phyloP scores from a whole-genome alignment of 2,888 invertebrate genomes.

The Sphecodes monilicornis region DNA sequence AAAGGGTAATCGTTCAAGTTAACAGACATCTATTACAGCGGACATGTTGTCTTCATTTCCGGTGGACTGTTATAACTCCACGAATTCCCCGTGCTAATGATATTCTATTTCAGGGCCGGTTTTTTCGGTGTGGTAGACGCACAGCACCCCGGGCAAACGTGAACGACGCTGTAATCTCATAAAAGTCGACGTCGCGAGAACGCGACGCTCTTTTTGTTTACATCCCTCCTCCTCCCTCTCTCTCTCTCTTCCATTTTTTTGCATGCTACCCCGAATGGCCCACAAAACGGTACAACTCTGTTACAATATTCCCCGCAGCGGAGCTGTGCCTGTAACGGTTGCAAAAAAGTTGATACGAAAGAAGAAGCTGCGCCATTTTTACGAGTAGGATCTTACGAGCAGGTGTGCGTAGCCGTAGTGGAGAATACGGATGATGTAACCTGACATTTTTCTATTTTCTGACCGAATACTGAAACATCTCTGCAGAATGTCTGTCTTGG shows the following conservation, averaged over 20 bases:
- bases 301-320: background rate
- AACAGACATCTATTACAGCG: conserved; percentile 24
- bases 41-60: conserved; percentile 37
- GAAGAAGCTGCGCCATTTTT: conserved; percentile 11
- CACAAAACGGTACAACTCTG: background rate
- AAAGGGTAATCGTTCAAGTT: conserved; percentile 26
- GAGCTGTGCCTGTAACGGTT: background rate
- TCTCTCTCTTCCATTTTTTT: too few relatives aligned
- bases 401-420: conserved; percentile 10
- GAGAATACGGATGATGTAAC: too few relatives aligned
- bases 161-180: conserved; percentile 28
- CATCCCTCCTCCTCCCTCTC: too few relatives aligned
- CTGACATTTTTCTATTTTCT: too few relatives aligned
- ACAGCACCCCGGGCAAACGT: background rate
- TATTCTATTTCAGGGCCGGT: conserved; percentile 1
- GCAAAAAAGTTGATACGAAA: conserved; percentile 10
- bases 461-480: too few relatives aligned
- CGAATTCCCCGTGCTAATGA: conserved; percentile 6
- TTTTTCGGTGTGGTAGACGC: background rate
- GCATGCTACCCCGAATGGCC: conserved; percentile 12
- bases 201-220: conserved; percentile 21
- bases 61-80: conserved; percentile 19
- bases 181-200: conserved; percentile 36
- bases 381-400: background rate
- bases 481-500: too few relatives aligned